phyloP scores from a whole-genome alignment of 2,888 invertebrate species.

The Lordiphosa andalusiaca region DNA sequence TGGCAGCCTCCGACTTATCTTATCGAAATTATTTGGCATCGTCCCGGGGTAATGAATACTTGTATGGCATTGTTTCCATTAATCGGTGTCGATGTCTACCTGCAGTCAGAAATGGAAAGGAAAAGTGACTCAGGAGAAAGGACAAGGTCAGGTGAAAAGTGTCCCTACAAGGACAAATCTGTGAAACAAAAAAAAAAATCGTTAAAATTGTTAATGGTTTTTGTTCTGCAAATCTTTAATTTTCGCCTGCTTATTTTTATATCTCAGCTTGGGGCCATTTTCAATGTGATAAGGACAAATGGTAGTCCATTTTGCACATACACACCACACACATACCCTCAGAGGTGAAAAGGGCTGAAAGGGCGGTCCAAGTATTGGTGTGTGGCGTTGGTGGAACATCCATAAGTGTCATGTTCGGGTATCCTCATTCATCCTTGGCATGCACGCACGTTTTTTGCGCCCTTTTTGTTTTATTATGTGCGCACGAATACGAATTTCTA shows the following conservation, averaged over 20 bases:
- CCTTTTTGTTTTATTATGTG: constrained; percentile 73
- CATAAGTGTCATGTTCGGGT: constrained; percentile 77
- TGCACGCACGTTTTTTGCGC: constrained; percentile 76
- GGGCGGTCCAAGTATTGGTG: constrained; percentile 11
- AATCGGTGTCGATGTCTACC: too few relatives aligned
- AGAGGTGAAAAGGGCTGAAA: constrained; percentile 25
- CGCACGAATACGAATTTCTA: constrained; percentile 57
- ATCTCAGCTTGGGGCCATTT: constrained; percentile 54
- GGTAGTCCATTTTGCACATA: constrained; percentile 50
- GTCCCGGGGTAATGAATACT: constrained; percentile 31
- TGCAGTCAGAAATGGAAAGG: constrained; percentile 34
- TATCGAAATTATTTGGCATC: constrained; percentile 80
- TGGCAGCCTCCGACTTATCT: constrained; percentile 80
- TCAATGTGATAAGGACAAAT: constrained; percentile 57
- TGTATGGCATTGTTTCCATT: neutral
- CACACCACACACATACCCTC: neutral
- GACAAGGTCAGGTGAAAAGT: neutral
- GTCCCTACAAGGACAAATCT: too few relatives aligned
- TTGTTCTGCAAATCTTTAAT: neutral
- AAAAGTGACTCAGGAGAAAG: constrained; percentile 63
- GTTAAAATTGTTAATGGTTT: too few relatives aligned
- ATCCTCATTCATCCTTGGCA: constrained; percentile 74
- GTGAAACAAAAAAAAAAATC: too few relatives aligned
- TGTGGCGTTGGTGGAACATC: constrained; percentile 53
- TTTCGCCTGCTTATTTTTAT: constrained; percentile 18